Conservation (phyloP, 2,797 vertebrate genomes). For the Cheracebus regulus region DNA sequence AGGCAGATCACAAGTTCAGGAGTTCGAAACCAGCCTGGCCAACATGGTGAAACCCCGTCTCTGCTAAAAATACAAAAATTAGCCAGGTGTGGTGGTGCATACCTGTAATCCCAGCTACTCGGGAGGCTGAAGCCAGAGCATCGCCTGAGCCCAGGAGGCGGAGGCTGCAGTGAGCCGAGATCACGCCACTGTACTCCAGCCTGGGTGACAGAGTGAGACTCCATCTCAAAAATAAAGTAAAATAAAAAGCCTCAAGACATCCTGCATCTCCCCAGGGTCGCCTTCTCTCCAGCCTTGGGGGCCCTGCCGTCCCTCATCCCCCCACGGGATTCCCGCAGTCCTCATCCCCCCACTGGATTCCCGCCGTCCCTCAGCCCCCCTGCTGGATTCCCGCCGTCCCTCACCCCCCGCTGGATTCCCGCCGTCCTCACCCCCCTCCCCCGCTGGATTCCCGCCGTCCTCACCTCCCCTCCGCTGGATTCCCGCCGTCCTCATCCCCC, state of each 20-base stretch:
- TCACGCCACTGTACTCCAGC: background rate
- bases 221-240: background rate
- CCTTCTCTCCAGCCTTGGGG: background rate
- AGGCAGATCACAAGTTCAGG: background rate
- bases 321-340: too few species aligned
- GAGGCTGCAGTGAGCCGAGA: background rate
- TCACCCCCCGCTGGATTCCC: too few species aligned
- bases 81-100: fast-evolving
- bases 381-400: background rate
- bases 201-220: background rate
- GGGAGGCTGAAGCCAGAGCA: background rate
- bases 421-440: too few species aligned
- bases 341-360: background rate
- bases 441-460: background rate
- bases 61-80: background rate
- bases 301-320: background rate
- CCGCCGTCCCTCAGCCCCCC: background rate
- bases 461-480: background rate
- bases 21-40: background rate
- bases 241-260: background rate
- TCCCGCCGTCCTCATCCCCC: background rate
- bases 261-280: background rate
- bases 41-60: background rate
- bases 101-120: background rate
- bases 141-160: background rate